Evolutionary conservation across 2,888 invertebrate species (phyloP).

Genomic region (Heliconius ethilla): DNA sequence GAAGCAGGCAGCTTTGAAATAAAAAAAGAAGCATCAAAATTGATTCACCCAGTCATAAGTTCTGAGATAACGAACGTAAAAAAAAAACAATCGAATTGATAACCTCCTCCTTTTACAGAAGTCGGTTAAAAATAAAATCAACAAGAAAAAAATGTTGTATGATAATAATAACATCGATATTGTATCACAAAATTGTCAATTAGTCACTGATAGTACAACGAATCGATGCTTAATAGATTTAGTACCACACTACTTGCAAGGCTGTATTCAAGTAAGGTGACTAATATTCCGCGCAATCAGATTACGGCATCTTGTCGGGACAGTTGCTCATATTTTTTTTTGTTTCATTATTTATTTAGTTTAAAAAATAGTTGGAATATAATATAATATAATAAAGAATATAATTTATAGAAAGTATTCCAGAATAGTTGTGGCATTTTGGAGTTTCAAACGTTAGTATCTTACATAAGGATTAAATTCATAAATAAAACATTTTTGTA

Average conservation of each 20-base stretch:
- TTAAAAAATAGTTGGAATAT: not conserved
- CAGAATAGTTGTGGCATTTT: not conserved
- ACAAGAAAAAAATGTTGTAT: not conserved
- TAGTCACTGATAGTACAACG: constrained; percentile 39
- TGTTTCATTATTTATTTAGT: constrained; percentile 3
- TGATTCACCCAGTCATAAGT: too few species aligned
- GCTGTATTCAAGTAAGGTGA: constrained; percentile 35
- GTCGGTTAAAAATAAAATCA: not conserved
- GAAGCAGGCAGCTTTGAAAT: too few species aligned
- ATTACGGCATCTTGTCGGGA: constrained; percentile 38
- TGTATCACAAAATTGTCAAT: constrained; percentile 30
- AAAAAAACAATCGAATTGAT: too few species aligned
- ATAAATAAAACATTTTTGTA: too few species aligned
- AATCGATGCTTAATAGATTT: constrained; percentile 39
- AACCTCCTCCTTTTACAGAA: too few species aligned
- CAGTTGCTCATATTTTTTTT: constrained; percentile 31
- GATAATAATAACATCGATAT: constrained; percentile 19
- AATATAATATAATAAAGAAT: too few species aligned
- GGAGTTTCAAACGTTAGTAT: not conserved
- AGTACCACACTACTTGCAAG: constrained; percentile 35
- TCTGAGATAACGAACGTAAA: not conserved
- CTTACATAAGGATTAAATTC: not conserved
- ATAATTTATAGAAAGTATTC: not conserved
- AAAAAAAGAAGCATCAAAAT: too few species aligned
- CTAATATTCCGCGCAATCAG: constrained; percentile 35